These are phyloP conservation scores for Neodiprion fabricii DNA, from an alignment of 1,140 invertebrate genomes.

Conservation along the genomic window DNA sequence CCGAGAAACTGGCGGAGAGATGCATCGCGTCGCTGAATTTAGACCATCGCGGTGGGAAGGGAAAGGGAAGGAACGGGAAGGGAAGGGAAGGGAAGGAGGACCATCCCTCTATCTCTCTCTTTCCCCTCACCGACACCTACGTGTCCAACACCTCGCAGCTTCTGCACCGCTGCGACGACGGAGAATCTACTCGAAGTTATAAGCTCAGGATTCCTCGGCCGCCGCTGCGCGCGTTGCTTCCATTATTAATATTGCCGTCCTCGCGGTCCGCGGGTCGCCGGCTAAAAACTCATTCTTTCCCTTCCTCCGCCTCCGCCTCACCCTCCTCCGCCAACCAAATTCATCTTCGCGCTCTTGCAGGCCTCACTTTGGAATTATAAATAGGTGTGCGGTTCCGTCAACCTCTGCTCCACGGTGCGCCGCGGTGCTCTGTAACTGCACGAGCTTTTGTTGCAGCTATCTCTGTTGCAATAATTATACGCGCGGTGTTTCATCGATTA, in stretches of 20 bases:
- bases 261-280: conserved; percentile 13
- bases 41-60: conserved; percentile 36
- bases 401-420: too few relatives aligned
- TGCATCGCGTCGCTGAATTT: conserved; percentile 40
- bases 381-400: too few relatives aligned
- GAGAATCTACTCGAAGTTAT: too few relatives aligned
- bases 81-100: conserved; percentile 24
- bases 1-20: conserved; percentile 12
- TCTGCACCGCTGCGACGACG: too few relatives aligned
- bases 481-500: too few relatives aligned
- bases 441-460: too few relatives aligned
- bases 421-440: too few relatives aligned
- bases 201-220: too few relatives aligned
- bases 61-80: conserved; percentile 22
- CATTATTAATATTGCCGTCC: conserved; percentile 56
- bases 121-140: conserved; percentile 23
- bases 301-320: conserved; percentile 29
- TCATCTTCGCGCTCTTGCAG: too few relatives aligned
- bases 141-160: too few relatives aligned
- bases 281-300: conserved; percentile 9
- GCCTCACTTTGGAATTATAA: too few relatives aligned
- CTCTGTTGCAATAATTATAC: too few relatives aligned
- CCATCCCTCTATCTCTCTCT: conserved; percentile 27
- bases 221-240: conserved; percentile 35
- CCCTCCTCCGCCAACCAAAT: background rate